Evolutionary conservation across 2,797 vertebrate species (phyloP), one percentile per base, ranked within the genome.

Genomic region (Onychomys leucogaster): DNA sequence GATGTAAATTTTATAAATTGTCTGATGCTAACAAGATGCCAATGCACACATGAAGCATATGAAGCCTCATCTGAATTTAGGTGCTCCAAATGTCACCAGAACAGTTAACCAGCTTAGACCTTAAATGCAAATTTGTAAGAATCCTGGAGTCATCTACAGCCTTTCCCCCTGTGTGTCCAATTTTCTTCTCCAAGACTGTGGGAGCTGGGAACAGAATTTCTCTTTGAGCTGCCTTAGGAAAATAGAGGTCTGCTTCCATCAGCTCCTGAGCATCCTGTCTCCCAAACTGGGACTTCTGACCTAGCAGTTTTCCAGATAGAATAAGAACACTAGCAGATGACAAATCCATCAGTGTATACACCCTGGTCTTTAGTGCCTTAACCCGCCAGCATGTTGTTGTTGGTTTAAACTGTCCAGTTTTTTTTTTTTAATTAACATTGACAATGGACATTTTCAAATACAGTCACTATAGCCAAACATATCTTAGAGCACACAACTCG

Each of bases 51-150:
- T 49, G 75, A 95, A 94, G 63, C 77, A 32, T 29, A 46, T 49
- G 65, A 75, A 85, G 49, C 46, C 34, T 77, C 37, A 55, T 19
- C 34, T 87, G 73, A 63, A 75, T 55, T 77, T n/a, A 65, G 76
- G 63, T 93, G 43, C 65, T 29, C 1, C 0, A 34, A 82, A 94
- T 84, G 37, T 88, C 12, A 91, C 29, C 23, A 61, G 65, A 67
- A 9, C 16, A 55, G 49, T 71, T 76, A 80, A 32, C 59, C 63
- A n/a, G 14, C 67, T 89, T 80, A 37, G 57, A 80, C 49, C 73
- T 25, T 93, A 67, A 93, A 71, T 63, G 41, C 57, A 77, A 80
- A 93, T 43, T 87, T 49, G 43, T 84, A 92, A 94, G 96, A 93
- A 75, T 91, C 71, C 75, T 80, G 37, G 29, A 61, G n/a, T 43